A percentile compares a stretch with the other conserved stretches of the same genome.
Conservation (phyloP, 2,888 invertebrate genomes). For the Cerceris ruficornis region DNA sequence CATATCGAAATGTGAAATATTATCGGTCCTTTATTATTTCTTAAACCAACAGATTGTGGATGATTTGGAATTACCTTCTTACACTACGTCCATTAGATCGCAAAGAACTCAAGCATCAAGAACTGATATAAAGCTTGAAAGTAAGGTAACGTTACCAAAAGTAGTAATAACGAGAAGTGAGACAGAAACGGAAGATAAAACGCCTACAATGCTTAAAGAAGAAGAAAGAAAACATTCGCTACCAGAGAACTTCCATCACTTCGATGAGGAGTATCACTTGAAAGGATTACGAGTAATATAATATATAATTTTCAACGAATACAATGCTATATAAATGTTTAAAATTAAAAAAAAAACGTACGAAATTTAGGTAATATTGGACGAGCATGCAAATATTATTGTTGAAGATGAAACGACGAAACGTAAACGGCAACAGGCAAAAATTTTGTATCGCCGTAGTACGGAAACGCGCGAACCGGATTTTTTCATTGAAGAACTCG, state of each 20-base stretch:
- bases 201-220: conserved; percentile 50
- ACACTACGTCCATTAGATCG: conserved; percentile 43
- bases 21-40: neutral
- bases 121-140: conserved; percentile 53
- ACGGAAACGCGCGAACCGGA: conserved; percentile 16
- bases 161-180: conserved; percentile 30
- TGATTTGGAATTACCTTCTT: conserved; percentile 48
- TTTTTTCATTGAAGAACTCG: conserved; percentile 29
- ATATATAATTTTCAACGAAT: neutral
- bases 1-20: conserved; percentile 12
- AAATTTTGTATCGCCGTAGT: conserved; percentile 54
- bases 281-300: conserved; percentile 31
- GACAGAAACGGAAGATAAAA: conserved; percentile 48
- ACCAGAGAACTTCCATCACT: neutral
- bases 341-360: neutral
- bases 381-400: conserved; percentile 69
- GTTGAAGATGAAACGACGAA: conserved; percentile 66
- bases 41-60: conserved; percentile 37
- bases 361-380: conserved; percentile 67
- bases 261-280: neutral
- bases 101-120: conserved; percentile 45
- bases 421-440: conserved; percentile 59
- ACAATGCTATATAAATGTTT: neutral
- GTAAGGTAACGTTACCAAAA: conserved; percentile 54
- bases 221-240: neutral